Conservation (phyloP, 2,113 vertebrate species). For the Calidris pugnax region DNA sequence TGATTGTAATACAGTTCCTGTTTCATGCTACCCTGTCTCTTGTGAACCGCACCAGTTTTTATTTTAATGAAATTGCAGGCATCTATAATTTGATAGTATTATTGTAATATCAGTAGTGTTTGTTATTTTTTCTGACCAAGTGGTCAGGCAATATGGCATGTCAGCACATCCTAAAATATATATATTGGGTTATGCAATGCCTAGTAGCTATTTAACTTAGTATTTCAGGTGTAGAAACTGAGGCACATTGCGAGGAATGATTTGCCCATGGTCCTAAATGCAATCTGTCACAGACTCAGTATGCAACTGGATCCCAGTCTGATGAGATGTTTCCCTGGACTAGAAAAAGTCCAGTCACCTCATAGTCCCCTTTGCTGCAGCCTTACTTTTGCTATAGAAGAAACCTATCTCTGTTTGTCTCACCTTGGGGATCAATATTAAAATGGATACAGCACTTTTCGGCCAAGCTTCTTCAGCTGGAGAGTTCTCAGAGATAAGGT, state of each 20-base stretch:
- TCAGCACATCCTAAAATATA: not conserved
- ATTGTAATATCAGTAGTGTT: not conserved
- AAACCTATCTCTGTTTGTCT: not conserved
- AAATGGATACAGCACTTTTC: not conserved
- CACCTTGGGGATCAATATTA: not conserved
- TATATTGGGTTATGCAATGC: not conserved
- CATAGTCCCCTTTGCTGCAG: not conserved
- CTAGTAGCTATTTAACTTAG: not conserved
- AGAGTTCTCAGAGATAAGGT: not conserved
- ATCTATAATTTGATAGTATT: not conserved
- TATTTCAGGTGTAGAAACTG: not conserved
- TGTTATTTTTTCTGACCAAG: slow-evolving; percentile 3
- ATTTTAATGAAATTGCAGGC: not conserved
- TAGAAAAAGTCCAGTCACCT: not conserved
- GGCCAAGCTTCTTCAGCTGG: not conserved
- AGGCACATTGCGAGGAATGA: not conserved
- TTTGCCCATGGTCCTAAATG: not conserved
- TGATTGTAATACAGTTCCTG: not conserved
- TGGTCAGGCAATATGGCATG: not conserved
- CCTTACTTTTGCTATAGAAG: not conserved
- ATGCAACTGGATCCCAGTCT: not conserved
- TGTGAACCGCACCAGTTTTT: not conserved
- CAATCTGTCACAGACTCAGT: not conserved
- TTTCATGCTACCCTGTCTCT: not conserved
- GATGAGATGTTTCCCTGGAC: not conserved